Conservation (phyloP, 2,797 vertebrate species). For the Ctenopoma kingsleyae region DNA sequence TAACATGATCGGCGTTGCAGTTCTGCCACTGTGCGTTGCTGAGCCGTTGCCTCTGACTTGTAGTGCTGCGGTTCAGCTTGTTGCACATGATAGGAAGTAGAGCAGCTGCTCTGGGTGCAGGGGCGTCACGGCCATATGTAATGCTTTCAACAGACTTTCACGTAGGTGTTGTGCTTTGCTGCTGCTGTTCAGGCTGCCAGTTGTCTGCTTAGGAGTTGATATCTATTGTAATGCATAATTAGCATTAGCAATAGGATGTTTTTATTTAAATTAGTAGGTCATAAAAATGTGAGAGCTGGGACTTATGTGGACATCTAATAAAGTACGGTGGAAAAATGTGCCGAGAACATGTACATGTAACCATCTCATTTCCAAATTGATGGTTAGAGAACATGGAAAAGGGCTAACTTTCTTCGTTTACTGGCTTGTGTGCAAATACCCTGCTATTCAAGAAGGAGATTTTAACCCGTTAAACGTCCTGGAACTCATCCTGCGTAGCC, state of each 20-base stretch:
- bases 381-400: slow-evolving; percentile 53
- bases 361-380: slow-evolving; percentile 45
- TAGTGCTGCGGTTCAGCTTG: slow-evolving; percentile 62
- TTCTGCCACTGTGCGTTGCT: slow-evolving; percentile 28
- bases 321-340: slow-evolving; percentile 56
- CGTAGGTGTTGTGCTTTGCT: slow-evolving; percentile 19
- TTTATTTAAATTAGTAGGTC: slow-evolving; percentile 24
- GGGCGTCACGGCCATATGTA: slow-evolving; percentile 31
- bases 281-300: slow-evolving; percentile 12
- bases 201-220: background rate
- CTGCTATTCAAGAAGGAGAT: slow-evolving; percentile 12
- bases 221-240: background rate
- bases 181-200: slow-evolving; percentile 12
- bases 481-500: background rate
- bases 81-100: slow-evolving; percentile 82
- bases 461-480: slow-evolving; percentile 10
- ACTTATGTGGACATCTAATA: slow-evolving; percentile 18
- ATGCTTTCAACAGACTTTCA: slow-evolving; percentile 62
- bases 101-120: slow-evolving; percentile 45
- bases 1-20: slow-evolving; percentile 66
- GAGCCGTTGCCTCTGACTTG: slow-evolving; percentile 47
- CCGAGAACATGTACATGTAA: slow-evolving; percentile 31
- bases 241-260: slow-evolving; percentile 1
- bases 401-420: slow-evolving; percentile 26
- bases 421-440: slow-evolving; percentile 13